A percentile compares a stretch with the other conserved stretches of the same genome.
Evolutionary conservation across 2,888 invertebrate genomes (phyloP).

Genomic region (Athrips mouffetella): DNA sequence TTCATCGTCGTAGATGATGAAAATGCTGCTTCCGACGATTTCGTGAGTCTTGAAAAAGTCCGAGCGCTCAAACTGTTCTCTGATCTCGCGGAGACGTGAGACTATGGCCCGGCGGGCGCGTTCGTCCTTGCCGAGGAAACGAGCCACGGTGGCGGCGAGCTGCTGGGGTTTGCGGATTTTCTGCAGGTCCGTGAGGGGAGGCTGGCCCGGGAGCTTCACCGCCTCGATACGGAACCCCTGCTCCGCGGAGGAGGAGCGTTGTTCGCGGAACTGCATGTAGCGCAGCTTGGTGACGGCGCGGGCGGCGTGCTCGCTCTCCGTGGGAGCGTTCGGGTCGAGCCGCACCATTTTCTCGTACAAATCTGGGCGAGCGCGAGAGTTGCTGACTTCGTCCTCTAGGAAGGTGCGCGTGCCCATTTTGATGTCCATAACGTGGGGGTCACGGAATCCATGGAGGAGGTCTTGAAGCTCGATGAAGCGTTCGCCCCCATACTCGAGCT

Average conservation of each 20-base stretch:
- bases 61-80: slow-evolving; percentile 88
- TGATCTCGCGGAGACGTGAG: slow-evolving; percentile 86
- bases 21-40: slow-evolving; percentile 95
- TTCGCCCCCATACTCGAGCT: slow-evolving; percentile 87
- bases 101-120: slow-evolving; percentile 83
- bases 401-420: slow-evolving; percentile 98
- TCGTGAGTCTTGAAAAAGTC: slow-evolving; percentile 92
- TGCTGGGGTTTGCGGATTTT: slow-evolving; percentile 88
- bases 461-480: slow-evolving; percentile 97
- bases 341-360: slow-evolving; percentile 97
- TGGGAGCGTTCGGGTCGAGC: slow-evolving; percentile 92
- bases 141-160: slow-evolving; percentile 84
- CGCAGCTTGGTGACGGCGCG: slow-evolving; percentile 95
- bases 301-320: slow-evolving; percentile 86
- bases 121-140: slow-evolving; percentile 83
- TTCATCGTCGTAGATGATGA: slow-evolving; percentile 93
- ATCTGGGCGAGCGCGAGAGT: slow-evolving; percentile 89
- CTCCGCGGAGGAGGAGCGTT: slow-evolving; percentile 93
- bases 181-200: slow-evolving; percentile 92
- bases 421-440: slow-evolving; percentile 97
- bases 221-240: slow-evolving; percentile 98
- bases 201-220: slow-evolving; percentile 89
- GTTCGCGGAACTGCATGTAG: slow-evolving; percentile 97
- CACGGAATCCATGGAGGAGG: slow-evolving; percentile 90
- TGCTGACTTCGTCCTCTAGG: slow-evolving; percentile 95